Conservation (phyloP, 2,888 invertebrate genomes). For the Meiosimyza decipiens region DNA sequence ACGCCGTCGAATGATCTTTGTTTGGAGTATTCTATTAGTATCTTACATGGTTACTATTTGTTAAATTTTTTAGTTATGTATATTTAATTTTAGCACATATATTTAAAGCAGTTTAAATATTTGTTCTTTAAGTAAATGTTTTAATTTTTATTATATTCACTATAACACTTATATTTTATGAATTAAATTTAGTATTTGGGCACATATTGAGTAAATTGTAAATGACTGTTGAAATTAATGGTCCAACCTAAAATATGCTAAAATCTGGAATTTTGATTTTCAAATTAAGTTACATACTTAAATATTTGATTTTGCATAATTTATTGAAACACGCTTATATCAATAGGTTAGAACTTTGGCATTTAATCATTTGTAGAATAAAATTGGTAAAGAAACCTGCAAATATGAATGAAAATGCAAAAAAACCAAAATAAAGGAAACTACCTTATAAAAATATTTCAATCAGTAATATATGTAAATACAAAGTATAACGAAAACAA, state of each 20-base stretch:
- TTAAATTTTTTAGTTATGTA: not conserved
- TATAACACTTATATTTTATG: too few species aligned
- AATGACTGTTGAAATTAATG: too few species aligned
- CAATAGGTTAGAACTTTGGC: too few species aligned
- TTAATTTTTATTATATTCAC: too few species aligned
- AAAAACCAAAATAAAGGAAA: not conserved
- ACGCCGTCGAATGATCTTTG: constrained; percentile 17
- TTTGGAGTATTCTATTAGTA: constrained; percentile 14
- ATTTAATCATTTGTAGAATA: not conserved
- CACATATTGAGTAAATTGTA: too few species aligned
- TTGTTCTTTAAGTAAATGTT: too few species aligned
- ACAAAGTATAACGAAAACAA: not conserved
- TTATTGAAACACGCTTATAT: too few species aligned
- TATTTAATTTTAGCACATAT: not conserved
- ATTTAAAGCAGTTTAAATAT: not conserved
- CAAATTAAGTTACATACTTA: too few species aligned
- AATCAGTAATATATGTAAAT: not conserved
- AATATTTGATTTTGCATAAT: too few species aligned
- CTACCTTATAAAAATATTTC: not conserved
- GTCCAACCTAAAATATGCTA: too few species aligned
- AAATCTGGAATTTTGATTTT: too few species aligned
- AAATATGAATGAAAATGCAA: constrained; percentile 17
- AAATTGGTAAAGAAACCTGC: not conserved
- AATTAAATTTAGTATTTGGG: too few species aligned
- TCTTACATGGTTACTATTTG: not conserved